Evolutionary conservation across 2,797 vertebrate genomes (phyloP).

Genomic region (Enteromius paludinosus): DNA sequence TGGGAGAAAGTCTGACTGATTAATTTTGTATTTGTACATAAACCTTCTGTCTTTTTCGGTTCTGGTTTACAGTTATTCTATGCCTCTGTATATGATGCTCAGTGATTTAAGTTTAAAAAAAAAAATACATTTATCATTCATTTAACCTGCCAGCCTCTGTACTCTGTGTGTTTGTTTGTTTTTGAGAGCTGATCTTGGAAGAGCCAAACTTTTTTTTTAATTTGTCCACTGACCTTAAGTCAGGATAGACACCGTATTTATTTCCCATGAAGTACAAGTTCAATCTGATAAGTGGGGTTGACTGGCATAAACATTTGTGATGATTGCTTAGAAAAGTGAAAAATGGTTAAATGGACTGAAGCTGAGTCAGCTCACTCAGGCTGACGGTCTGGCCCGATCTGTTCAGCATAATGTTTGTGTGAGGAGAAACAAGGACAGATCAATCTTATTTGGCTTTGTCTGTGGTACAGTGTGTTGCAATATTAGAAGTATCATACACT

Average conservation of each 20-base stretch:
- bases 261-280: background rate
- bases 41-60: constrained; percentile 50
- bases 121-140: constrained; percentile 61
- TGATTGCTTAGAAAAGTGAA: background rate
- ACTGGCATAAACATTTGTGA: background rate
- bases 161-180: constrained; percentile 20
- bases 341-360: background rate
- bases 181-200: background rate
- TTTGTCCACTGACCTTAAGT: background rate
- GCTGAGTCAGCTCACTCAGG: constrained; percentile 6
- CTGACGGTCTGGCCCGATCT: background rate
- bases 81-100: constrained; percentile 59
- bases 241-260: background rate
- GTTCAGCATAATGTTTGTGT: background rate
- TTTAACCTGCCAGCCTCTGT: constrained; percentile 27
- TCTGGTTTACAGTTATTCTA: constrained; percentile 50
- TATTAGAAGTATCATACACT: background rate
- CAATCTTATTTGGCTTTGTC: background rate
- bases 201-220: background rate
- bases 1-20: constrained; percentile 54
- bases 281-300: background rate
- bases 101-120: constrained; percentile 40
- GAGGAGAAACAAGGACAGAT: background rate
- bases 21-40: constrained; percentile 64
- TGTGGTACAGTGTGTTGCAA: background rate